phyloP scores from a whole-genome alignment of 2,113 vertebrate species.

The Aptenodytes patagonicus region DNA sequence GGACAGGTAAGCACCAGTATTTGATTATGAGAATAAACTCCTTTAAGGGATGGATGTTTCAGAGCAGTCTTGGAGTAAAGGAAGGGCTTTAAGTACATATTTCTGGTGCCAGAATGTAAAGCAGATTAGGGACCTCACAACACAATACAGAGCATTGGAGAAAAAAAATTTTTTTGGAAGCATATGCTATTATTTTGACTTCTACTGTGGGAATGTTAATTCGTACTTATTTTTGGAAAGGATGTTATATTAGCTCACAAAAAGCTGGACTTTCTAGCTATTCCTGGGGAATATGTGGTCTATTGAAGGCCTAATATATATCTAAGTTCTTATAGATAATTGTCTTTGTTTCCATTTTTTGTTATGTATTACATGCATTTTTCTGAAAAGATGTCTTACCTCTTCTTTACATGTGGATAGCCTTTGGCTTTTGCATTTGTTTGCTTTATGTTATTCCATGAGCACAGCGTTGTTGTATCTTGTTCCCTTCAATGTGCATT shows the following conservation, averaged over 20 bases:
- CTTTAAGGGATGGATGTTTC: not conserved
- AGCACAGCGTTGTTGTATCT: fast-evolving
- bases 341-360: not conserved
- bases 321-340: not conserved
- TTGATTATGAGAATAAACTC: not conserved
- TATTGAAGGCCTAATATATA: not conserved
- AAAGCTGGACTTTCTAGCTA: not conserved
- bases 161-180: not conserved
- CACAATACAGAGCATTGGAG: not conserved
- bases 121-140: not conserved
- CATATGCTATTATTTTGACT: not conserved
- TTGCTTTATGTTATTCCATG: not conserved
- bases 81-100: not conserved
- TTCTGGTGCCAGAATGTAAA: not conserved
- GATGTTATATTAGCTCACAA: not conserved
- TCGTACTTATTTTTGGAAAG: not conserved
- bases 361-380: not conserved
- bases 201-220: not conserved
- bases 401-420: not conserved
- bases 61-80: not conserved
- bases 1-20: not conserved
- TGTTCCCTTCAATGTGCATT: not conserved
- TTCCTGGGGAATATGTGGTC: not conserved
- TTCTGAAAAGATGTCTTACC: not conserved
- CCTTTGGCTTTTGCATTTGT: not conserved